Evolutionary conservation across 2,888 invertebrate genomes (phyloP), one percentile per base, ranked within the genome.

Genomic region (Ophion ventricosus): DNA sequence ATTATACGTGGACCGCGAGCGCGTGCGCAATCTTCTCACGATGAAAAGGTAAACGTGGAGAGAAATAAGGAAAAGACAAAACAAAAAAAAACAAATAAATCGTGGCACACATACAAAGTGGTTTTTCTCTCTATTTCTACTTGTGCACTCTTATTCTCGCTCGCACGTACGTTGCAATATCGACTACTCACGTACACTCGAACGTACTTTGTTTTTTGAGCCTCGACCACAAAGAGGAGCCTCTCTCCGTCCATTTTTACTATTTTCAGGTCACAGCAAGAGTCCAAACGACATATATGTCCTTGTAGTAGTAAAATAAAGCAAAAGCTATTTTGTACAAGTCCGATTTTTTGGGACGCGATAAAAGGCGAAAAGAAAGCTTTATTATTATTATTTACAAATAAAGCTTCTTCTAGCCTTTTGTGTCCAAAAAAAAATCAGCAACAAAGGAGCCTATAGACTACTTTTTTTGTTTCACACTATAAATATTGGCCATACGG

Each of bases 31-130:
- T 3, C 17, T 25, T 35, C 49, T n/a, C 40, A 29, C 23, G 66
- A 61, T 26, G 57, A 80, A 82, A 82, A 67, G 66, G 61, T 40
- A 72, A 82, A 69, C 35, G 73, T 56, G 35, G 20, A 26, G 20
- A 26, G 8, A 72, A 56, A 72, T 20, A 59, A 66, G 54, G 35
- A 26, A 67, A 61, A 61, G 20, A 8, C 25, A 4, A 14, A 29
- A 61, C 26, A 4, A 2, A 67, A 40, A 23, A 17, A 17, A 4
- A 25, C 20, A 25, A 29, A 54, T 25, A 72, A 35, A 59, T 74
- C 63, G 63, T 63, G 54, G n/a, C 49, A 25, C 17, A 49, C 49
- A 11, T 63, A 59, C 20, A 40, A 74, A 63, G 43, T 14, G 26
- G 49, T 40, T 26, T 43, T 23, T n/a, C 29, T 29, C 26, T 67